Evolutionary conservation across 1,140 invertebrate species (phyloP).

Genomic region (Mamestra configurata): DNA sequence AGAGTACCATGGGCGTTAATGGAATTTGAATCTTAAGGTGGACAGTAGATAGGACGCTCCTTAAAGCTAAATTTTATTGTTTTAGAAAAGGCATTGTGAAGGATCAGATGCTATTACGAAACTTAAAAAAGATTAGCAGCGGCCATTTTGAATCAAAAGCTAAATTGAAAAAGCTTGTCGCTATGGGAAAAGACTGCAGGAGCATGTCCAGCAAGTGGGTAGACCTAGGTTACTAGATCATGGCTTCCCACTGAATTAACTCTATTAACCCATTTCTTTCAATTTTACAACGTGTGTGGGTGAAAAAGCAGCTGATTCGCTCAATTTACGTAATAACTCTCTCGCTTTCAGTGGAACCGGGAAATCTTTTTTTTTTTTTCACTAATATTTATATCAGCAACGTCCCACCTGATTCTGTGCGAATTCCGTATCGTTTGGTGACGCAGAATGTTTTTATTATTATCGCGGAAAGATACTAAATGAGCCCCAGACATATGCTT

Average conservation of each 20-base stretch:
- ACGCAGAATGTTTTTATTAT: slow-evolving; percentile 1
- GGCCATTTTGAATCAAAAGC: too few species aligned
- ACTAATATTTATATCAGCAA: not conserved
- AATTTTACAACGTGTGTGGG: slow-evolving; percentile 28
- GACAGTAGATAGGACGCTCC: too few species aligned
- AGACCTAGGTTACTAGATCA: slow-evolving; percentile 35
- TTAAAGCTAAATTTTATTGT: too few species aligned
- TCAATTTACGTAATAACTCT: slow-evolving; percentile 24
- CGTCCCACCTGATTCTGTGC: slow-evolving; percentile 8
- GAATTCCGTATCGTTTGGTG: not conserved
- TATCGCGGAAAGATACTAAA: not conserved
- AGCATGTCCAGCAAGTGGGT: not conserved
- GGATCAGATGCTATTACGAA: too few species aligned
- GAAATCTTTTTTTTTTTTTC: not conserved
- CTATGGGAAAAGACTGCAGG: not conserved
- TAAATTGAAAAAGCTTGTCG: not conserved
- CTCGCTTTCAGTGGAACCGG: not conserved
- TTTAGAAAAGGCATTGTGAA: too few species aligned
- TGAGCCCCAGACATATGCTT: not conserved
- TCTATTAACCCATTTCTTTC: slow-evolving; percentile 14
- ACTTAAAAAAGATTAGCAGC: too few species aligned
- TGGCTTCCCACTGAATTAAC: slow-evolving; percentile 1
- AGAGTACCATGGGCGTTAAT: too few species aligned
- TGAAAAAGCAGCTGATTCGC: not conserved
- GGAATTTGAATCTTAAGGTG: too few species aligned